These are phyloP conservation scores for Microchrysa polita DNA, from an alignment of 2,888 invertebrate species.

Conservation along the genomic window DNA sequence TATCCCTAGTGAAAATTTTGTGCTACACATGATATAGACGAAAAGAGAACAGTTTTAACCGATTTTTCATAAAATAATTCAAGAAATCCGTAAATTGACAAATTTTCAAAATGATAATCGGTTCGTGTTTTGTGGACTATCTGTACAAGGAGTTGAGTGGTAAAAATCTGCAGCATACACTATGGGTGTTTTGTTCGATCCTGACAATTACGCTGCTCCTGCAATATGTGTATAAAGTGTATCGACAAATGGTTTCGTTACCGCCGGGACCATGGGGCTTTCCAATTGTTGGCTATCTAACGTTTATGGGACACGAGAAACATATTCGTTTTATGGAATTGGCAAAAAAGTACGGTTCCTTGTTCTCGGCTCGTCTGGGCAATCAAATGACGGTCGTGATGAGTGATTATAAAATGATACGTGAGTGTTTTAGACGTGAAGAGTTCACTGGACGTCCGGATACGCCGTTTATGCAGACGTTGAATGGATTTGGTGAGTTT, in stretches of 20 bases:
- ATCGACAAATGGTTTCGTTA: conserved; percentile 65
- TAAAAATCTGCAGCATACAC: conserved; percentile 59
- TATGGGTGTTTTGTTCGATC: conserved; percentile 59
- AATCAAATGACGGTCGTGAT: conserved; percentile 85
- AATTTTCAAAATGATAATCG: conserved; percentile 55
- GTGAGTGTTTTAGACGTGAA: conserved; percentile 85
- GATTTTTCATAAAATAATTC: conserved; percentile 7
- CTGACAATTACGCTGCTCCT: conserved; percentile 60
- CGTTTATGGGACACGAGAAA: conserved; percentile 78
- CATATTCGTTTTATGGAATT: conserved; percentile 83
- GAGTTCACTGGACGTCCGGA: conserved; percentile 89
- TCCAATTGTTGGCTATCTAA: conserved; percentile 84
- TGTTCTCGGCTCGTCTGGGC: conserved; percentile 84
- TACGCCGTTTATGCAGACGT: conserved; percentile 84
- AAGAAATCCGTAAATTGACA: conserved; percentile 4
- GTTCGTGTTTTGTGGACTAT: conserved; percentile 60
- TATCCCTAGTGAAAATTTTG: too few relatives aligned
- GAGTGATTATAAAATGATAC: conserved; percentile 85
- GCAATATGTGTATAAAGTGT: conserved; percentile 60
- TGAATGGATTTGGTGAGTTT: conserved; percentile 92
- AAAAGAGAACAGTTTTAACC: conserved; percentile 1
- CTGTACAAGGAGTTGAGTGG: conserved; percentile 59
- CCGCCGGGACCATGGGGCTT: conserved; percentile 92
- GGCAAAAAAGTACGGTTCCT: conserved; percentile 79
- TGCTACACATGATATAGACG: neutral